Evolutionary conservation across 2,113 vertebrate genomes (phyloP).

Genomic region (Oryctolagus cuniculus): DNA sequence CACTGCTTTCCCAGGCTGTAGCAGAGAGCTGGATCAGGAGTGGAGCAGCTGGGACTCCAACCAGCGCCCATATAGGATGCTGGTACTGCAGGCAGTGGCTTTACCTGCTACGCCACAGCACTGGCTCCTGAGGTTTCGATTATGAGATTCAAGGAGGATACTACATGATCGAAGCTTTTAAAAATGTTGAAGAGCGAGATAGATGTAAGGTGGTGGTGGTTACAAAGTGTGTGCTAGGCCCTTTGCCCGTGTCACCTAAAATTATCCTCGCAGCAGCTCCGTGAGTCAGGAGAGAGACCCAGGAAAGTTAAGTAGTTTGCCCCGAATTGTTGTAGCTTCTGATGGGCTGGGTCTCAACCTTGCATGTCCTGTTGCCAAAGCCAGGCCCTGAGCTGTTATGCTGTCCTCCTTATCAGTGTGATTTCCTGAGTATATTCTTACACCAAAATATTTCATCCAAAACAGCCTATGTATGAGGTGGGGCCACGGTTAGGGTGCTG

Average conservation of each 20-base stretch:
- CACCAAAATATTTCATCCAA: neutral
- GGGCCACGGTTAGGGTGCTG: too few species aligned
- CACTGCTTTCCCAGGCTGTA: too few species aligned
- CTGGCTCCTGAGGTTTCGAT: neutral
- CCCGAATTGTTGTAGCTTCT: too few species aligned
- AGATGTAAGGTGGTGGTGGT: neutral
- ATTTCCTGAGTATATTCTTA: neutral
- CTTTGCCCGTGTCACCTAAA: neutral
- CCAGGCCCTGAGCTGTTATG: neutral
- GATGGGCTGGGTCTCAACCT: neutral
- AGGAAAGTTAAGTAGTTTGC: neutral
- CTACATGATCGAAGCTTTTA: neutral
- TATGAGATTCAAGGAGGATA: neutral
- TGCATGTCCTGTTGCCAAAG: neutral
- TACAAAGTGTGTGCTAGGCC: too few species aligned
- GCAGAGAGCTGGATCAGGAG: too few species aligned
- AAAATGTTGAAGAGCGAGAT: neutral
- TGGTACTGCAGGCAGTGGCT: too few species aligned
- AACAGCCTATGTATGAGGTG: too few species aligned
- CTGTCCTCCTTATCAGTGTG: neutral
- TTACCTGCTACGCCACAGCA: too few species aligned
- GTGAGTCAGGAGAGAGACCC: neutral
- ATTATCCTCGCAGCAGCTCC: neutral
- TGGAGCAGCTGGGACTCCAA: too few species aligned
- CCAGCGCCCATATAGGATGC: too few species aligned